These are phyloP conservation scores for Probosciger aterrimus DNA, from an alignment of 2,113 vertebrate species.

Conservation along the genomic window DNA sequence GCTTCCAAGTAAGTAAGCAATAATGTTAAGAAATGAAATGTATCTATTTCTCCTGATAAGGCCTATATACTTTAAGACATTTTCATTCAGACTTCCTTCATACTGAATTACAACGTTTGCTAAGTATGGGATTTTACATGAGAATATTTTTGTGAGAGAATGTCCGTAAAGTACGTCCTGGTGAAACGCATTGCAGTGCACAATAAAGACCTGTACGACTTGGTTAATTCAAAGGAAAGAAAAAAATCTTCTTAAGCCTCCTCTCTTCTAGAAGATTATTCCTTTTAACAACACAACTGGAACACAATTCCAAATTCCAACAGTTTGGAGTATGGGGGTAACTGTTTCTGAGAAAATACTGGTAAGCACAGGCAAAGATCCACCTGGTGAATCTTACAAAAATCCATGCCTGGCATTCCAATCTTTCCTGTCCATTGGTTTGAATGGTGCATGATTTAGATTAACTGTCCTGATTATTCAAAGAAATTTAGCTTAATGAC, in stretches of 20 bases:
- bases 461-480: slow-evolving; percentile 69
- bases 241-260: not conserved
- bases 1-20: not conserved
- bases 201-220: not conserved
- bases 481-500: slow-evolving; percentile 75
- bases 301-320: not conserved
- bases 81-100: not conserved
- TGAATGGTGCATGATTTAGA: slow-evolving; percentile 64
- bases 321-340: not conserved
- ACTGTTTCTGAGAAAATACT: not conserved
- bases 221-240: not conserved
- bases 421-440: slow-evolving; percentile 8
- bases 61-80: not conserved
- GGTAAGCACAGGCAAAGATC: not conserved
- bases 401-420: not conserved
- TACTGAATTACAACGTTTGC: not conserved
- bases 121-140: not conserved
- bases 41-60: not conserved
- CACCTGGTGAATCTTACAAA: not conserved
- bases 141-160: not conserved
- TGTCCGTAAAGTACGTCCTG: not conserved
- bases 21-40: not conserved
- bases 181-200: not conserved
- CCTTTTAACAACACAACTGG: not conserved
- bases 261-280: not conserved